Evolutionary conservation across 2,113 vertebrate genomes (phyloP).

Genomic region (pig (Sus scrofa)): T2T-Sscrofa CM000827.6:87535001-87535500

Average conservation of each 20-base stretch:
- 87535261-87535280: background rate
- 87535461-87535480: no score
- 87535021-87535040: no score
- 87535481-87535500: no score
- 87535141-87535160: background rate
- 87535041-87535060: no score
- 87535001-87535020: no score
- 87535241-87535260: background rate
- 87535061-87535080: no score
- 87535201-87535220: background rate
- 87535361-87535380: background rate
- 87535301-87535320: background rate
- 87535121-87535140: no score
- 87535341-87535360: background rate
- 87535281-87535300: background rate
- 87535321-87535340: background rate
- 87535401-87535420: background rate
- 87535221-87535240: background rate
- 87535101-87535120: background rate
- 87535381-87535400: background rate
- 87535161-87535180: background rate
- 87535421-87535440: background rate
- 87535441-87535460: no score
- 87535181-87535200: background rate
- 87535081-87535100: background rate